Conservation (phyloP, 2,797 vertebrate genomes). For the Spinus pinus region DNA sequence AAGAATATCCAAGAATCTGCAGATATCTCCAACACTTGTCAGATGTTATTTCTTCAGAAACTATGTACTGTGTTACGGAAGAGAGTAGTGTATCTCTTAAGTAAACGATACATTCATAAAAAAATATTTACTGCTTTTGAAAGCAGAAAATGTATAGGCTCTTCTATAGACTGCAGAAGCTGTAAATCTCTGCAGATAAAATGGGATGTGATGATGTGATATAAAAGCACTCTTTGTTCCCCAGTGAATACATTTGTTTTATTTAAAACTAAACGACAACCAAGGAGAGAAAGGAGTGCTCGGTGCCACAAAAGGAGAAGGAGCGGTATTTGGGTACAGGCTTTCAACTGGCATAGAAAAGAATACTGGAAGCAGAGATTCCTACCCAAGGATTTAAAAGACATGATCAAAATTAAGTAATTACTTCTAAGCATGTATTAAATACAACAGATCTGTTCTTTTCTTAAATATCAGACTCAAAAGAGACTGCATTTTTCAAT, state of each 20-base stretch:
- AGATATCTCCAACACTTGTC: neutral
- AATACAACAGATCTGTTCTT: slow-evolving; percentile 2
- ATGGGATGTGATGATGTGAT: slow-evolving; percentile 39
- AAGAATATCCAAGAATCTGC: neutral
- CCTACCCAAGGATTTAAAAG: neutral
- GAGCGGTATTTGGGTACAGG: slow-evolving; percentile 4
- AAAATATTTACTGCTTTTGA: slow-evolving; percentile 35
- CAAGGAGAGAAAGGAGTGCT: slow-evolving; percentile 21
- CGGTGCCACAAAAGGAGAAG: slow-evolving; percentile 15
- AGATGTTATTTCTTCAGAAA: slow-evolving; percentile 26
- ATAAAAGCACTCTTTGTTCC: slow-evolving; percentile 63
- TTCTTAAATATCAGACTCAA: slow-evolving; percentile 1
- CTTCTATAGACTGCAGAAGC: slow-evolving; percentile 41
- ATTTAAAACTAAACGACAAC: slow-evolving; percentile 50
- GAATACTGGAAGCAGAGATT: neutral
- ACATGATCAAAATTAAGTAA: neutral
- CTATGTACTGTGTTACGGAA: neutral
- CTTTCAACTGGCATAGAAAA: slow-evolving; percentile 5
- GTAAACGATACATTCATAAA: slow-evolving; percentile 35
- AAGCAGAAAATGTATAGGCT: slow-evolving; percentile 40
- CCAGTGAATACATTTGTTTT: slow-evolving; percentile 63
- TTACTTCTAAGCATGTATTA: slow-evolving; percentile 41
- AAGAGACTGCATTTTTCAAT: neutral
- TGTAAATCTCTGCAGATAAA: slow-evolving; percentile 53
- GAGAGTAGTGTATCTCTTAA: slow-evolving; percentile 24